Evolutionary conservation across 1,140 invertebrate genomes (phyloP), one percentile per base, ranked within the genome.

Genomic region (Berghia stephanieae): DNA sequence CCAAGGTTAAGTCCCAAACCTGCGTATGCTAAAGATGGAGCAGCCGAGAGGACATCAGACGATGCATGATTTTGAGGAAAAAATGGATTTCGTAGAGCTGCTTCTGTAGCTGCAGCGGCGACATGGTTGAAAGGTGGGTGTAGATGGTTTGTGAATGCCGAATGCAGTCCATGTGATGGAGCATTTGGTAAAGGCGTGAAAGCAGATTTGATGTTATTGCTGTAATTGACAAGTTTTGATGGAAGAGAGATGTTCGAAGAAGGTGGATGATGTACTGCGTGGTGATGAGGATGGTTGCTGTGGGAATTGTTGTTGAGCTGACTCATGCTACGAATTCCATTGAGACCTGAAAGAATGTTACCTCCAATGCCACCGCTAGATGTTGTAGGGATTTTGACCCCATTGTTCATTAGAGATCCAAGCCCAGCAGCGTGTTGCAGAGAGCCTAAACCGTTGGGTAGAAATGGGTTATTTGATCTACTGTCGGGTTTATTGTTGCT

Each of bases 71-170:
- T 79, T 36, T 80, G 79, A 44, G 81, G 70, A 46, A 85, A 79
- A 34, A 83, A 79, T 3, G 83, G 78, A 24, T 80, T 52, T 46
- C 84, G 75, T 5, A 85, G 77, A 52, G 81, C 78, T 24, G 85
- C 83, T 18, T 83, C 75, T 18, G 73, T 43, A 46, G 46, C 3
- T 49, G 74, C 57, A 68, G 74, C 34, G 57, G 74, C 16, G 73
- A 63, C 24, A 75, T 42, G n/a, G 75, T 72, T 38, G 83, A 79
- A 71, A 84, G 80, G 43, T 79, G 80, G 24, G 80, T 68, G 10
- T n/a, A 85, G 76, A 34, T 85, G 85, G 21, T 85, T 80, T 10
- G 80, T 79, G 78, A 89, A 89, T 13, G 88, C 88, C 18, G 88
- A 87, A 72, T 89, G 88, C 21, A 89, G 79, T 10, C 82, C 85